Base-by-base conservation (phyloP, 2,797 vertebrate genomes). In the Rousettus madagascariensis region DNA sequence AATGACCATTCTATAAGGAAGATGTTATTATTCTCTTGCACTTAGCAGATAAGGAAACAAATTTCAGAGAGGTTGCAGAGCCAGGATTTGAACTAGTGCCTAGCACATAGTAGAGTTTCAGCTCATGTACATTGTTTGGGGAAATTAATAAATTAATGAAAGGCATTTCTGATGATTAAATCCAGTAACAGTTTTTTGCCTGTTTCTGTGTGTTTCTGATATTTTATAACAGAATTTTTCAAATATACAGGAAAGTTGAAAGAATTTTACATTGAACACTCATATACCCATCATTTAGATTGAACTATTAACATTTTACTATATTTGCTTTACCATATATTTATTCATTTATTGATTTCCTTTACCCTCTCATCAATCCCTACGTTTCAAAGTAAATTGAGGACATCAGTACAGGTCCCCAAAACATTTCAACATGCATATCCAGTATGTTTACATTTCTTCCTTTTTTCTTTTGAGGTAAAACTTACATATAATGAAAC, bases 341-440 rank as follows among this genome's bases (percentile, higher is more conserved):
- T 9, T 77, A 30, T 69, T 86, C 49, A 61, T 51, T n/a, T 95
- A 28, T 86, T 92, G 43, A 95, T 95, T 95, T 66, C 20, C 19
- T 72, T 17, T 84, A 20, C 68, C 53, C n/a, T 89, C 53, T n/a
- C 38, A 83, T 75, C 30, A 83, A 15, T 72, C 17, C n/a, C 55
- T 91, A 72, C 10, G 66, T 91, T 90, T 95, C 61, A 59, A 78
- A 87, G 61, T 59, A 92, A 93, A 75, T 80, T 86, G 82, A 94
- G 61, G 53, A 63, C 20, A 79, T 77, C 22, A 74, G 41, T 63
- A 63, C 20, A 84, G 75, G 26, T 86, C 28, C n/a, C 16, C 28
- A 61, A 94, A 84, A 85, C 74, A 87, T 53, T 95, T 95, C 33
- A 71, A 19, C 68, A 80, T 84, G 8, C 33, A 4, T 88, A 86